phyloP scores from a whole-genome alignment of 2,797 vertebrate species.

The Gobionotothen gibberifrons region DNA sequence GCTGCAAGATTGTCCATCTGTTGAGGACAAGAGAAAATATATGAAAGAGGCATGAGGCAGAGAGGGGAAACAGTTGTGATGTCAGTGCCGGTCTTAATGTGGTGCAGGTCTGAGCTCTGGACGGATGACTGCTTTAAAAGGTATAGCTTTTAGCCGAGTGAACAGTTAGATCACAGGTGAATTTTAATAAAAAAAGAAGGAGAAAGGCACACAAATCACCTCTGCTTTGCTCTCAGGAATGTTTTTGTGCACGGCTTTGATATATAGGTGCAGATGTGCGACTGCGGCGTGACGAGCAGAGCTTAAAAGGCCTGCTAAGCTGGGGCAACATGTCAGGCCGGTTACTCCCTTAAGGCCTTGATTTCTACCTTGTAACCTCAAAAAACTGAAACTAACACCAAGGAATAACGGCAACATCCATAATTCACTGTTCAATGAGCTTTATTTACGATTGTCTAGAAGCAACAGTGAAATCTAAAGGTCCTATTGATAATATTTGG shows the following conservation, averaged over 20 bases:
- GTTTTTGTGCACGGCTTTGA: slow-evolving; percentile 81
- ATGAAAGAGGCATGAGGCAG: slow-evolving; percentile 67
- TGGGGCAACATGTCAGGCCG: slow-evolving; percentile 68
- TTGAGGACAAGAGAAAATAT: slow-evolving; percentile 74
- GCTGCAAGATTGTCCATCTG: slow-evolving; percentile 81
- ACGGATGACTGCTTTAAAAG: slow-evolving; percentile 85
- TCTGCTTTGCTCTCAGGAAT: slow-evolving; percentile 82
- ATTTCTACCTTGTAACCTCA: slow-evolving; percentile 60
- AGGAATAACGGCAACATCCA: slow-evolving; percentile 5
- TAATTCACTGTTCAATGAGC: not conserved
- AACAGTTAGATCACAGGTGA: slow-evolving; percentile 85
- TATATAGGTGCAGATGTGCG: slow-evolving; percentile 87
- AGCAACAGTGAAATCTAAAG: not conserved
- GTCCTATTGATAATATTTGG: not conserved
- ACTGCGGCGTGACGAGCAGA: slow-evolving; percentile 73
- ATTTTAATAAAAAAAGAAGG: slow-evolving; percentile 86
- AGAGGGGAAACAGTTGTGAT: slow-evolving; percentile 77
- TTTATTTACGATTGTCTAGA: not conserved
- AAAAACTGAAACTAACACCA: slow-evolving; percentile 31
- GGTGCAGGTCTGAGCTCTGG: slow-evolving; percentile 74
- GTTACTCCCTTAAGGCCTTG: slow-evolving; percentile 71
- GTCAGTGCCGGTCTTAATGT: slow-evolving; percentile 79
- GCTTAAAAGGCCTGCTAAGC: slow-evolving; percentile 73
- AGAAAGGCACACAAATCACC: slow-evolving; percentile 85
- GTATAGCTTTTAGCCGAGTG: slow-evolving; percentile 79